Base-by-base conservation (phyloP, 2,888 invertebrate species). In the Rhyacophila evoluta region DNA sequence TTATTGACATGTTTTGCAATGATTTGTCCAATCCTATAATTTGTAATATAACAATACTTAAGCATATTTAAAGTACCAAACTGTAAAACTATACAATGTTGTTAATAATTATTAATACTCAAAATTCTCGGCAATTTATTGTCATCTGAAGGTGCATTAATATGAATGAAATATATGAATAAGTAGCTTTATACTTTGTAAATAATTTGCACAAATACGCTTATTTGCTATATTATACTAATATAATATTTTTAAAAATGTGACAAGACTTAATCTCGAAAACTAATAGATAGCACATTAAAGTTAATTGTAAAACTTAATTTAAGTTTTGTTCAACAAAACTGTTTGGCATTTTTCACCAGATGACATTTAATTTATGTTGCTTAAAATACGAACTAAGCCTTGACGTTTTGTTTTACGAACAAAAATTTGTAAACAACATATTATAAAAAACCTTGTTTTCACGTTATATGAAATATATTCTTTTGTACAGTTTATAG, bases 121-220 rank as follows among this genome's bases (percentile, higher is more conserved):
- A 55, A 55, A n/a, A 55, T 33, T 1, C 25, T 55, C 3, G 19
- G 10, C 19, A 55, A 8, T 6, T 15, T 55, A 55, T 25, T 55
- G 55, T 55, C 55, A 55, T 55, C 6, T 55, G 25, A 55, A 15
- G 19, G 55, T 55, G 55, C 55, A 55, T 41, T 41, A 41, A 33
- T 12, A 41, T 55, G 55, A 55, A 55, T 39, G 41, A 15, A 36
- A 73, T 12, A 37, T 72, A 37, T 29, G 1, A n/a, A 72, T 74
- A 25, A 74, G 25, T 68, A 68, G 38, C 28, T 37, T 33, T 74
- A 73, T 71, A 25, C 36, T 39, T 74, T 75, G 36, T 75, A 75
- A 12, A 77, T 77, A 77, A 69, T 70, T 77, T 77, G 72, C 77
- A 77, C 77, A 55, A 72, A 72, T 77, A 77, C 77, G 72, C 77